Conservation (phyloP, 2,113 vertebrate genomes). For the Cyphomyrus plagiostoma region DNA sequence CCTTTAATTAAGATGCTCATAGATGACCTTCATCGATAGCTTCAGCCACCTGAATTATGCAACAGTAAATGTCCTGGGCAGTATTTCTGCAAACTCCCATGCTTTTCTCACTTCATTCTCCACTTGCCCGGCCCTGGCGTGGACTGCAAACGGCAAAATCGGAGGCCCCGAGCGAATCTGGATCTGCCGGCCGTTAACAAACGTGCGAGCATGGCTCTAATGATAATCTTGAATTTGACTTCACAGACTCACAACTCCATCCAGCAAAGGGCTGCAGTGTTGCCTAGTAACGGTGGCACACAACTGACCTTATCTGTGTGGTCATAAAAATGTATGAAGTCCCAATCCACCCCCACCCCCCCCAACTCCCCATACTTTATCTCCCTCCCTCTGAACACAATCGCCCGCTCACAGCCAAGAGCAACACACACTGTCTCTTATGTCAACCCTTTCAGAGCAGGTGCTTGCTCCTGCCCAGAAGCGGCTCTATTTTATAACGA, state of each 20-base stretch:
- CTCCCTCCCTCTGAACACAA: slow-evolving; percentile 40
- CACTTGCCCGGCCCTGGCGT: background rate
- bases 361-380: slow-evolving; percentile 28
- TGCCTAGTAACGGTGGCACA: slow-evolving; percentile 74
- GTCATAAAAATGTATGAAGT: slow-evolving; percentile 78
- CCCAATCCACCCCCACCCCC: slow-evolving; percentile 34
- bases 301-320: slow-evolving; percentile 73
- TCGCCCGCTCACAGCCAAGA: slow-evolving; percentile 47
- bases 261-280: slow-evolving; percentile 64
- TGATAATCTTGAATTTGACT: slow-evolving; percentile 59
- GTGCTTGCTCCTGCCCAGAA: slow-evolving; percentile 45
- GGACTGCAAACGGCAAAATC: background rate
- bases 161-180: slow-evolving; percentile 12
- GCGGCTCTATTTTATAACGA: slow-evolving; percentile 47
- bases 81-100: background rate
- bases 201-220: slow-evolving; percentile 40
- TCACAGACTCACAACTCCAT: slow-evolving; percentile 67
- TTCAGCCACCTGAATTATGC: slow-evolving; percentile 6
- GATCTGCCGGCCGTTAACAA: slow-evolving; percentile 14
- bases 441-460: slow-evolving; percentile 43
- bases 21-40: background rate
- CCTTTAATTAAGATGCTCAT: background rate
- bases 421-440: slow-evolving; percentile 45
- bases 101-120: background rate
- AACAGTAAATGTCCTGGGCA: background rate